Evolutionary conservation across 2,113 vertebrate genomes (phyloP).

Genomic region (Passer montanus): DNA sequence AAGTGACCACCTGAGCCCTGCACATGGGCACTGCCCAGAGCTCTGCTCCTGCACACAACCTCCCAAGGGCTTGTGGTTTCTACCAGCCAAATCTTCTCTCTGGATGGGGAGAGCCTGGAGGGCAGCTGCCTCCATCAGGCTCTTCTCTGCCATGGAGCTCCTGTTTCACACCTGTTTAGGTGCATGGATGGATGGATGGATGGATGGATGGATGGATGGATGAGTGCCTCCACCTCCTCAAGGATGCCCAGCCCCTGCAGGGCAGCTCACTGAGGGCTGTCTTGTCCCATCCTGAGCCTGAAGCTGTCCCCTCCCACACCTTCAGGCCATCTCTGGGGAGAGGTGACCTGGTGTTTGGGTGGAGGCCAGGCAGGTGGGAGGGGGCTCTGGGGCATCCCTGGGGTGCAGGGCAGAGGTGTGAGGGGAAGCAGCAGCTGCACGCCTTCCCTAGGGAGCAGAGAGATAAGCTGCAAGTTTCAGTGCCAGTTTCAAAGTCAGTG

Average conservation of each 20-base stretch:
- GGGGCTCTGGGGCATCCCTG: not conserved
- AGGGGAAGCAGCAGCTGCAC: constrained; percentile 32
- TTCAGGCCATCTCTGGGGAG: not conserved
- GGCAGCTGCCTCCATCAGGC: not conserved
- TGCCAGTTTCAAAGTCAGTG: constrained; percentile 10
- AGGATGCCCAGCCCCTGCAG: not conserved
- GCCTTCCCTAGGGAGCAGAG: constrained; percentile 8
- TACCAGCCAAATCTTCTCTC: not conserved
- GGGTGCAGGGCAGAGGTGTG: not conserved
- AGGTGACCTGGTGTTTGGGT: not conserved
- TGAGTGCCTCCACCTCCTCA: not conserved
- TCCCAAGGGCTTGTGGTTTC: not conserved
- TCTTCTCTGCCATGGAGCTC: not conserved
- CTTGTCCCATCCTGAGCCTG: not conserved
- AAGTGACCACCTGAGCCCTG: not conserved
- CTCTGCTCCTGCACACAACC: not conserved
- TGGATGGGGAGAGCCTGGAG: not conserved
- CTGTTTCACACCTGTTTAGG: fast-evolving
- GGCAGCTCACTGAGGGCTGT: not conserved
- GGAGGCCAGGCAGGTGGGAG: not conserved
- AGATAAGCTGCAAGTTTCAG: not conserved
- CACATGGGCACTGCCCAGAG: not conserved
- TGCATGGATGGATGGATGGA: not conserved
- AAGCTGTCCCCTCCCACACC: not conserved
- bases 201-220: not conserved